Evolutionary conservation across 1,140 invertebrate species (phyloP).

Genomic region (Drosophila takahashii): DNA sequence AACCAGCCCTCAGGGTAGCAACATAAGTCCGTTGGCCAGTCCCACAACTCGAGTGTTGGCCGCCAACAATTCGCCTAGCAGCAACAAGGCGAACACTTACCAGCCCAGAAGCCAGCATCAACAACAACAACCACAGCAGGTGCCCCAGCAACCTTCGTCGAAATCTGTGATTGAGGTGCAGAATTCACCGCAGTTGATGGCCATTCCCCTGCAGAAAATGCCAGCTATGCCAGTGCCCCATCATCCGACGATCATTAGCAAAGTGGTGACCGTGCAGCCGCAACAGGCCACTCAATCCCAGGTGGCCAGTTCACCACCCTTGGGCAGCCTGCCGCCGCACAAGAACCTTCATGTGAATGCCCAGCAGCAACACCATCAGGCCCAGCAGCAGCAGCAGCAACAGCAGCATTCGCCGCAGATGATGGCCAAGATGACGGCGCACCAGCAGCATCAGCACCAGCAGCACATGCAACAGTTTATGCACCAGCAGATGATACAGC

Average conservation of each 20-base stretch:
- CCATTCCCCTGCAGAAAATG: conserved; percentile 76
- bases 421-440: conserved; percentile 59
- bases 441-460: conserved; percentile 59
- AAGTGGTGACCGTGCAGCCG: conserved; percentile 76
- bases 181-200: conserved; percentile 52
- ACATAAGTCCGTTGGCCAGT: conserved; percentile 66
- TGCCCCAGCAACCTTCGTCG: conserved; percentile 33
- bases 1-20: conserved; percentile 46
- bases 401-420: conserved; percentile 67
- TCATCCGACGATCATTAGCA: conserved; percentile 81
- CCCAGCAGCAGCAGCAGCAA: conserved; percentile 51
- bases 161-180: conserved; percentile 71
- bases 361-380: conserved; percentile 57
- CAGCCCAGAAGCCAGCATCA: conserved; percentile 25
- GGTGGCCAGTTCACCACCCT: conserved; percentile 59
- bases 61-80: conserved; percentile 52
- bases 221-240: conserved; percentile 63
- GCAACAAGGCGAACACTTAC: conserved; percentile 54
- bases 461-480: conserved; percentile 62
- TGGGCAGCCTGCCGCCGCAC: conserved; percentile 67
- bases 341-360: conserved; percentile 60
- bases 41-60: conserved; percentile 54
- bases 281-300: conserved; percentile 75
- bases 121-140: conserved; percentile 26
- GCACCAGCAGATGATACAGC: conserved; percentile 67